Conservation (phyloP, 2,888 invertebrate genomes). For the Orchesellides sinensis region DNA sequence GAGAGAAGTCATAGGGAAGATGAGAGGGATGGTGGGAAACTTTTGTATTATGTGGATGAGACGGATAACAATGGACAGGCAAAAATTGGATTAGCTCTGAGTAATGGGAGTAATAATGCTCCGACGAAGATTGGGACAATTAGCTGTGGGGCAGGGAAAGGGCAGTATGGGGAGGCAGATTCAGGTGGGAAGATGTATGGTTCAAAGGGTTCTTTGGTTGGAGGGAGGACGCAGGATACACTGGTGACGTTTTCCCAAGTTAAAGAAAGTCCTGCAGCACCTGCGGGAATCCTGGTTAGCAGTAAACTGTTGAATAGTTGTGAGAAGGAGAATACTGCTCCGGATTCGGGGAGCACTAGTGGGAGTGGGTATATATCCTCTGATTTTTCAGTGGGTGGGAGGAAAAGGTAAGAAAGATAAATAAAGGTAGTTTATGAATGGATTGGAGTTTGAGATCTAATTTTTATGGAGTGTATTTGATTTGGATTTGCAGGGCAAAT, state of each 20-base stretch:
- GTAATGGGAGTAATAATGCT: constrained; percentile 39
- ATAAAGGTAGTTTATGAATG: not conserved
- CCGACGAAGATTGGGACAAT: not conserved
- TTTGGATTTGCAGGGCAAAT: constrained; percentile 24
- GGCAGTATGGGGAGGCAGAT: constrained; percentile 3
- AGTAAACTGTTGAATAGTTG: not conserved
- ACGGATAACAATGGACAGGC: not conserved
- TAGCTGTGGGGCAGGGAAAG: no score
- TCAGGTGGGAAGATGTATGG: constrained; percentile 46
- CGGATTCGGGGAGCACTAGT: no score
- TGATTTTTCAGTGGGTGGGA: constrained; percentile 13
- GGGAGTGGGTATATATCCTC: no score
- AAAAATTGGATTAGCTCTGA: constrained; percentile 21
- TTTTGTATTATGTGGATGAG: not conserved
- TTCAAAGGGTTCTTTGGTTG: constrained; percentile 38
- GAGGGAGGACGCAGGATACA: constrained; percentile 16
- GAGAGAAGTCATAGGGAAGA: constrained; percentile 21
- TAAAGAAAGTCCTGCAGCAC: constrained; percentile 12
- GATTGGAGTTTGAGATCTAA: not conserved
- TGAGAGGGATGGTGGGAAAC: not conserved
- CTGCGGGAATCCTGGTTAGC: not conserved
- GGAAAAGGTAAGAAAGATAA: constrained; percentile 24
- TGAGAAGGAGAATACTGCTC: constrained; percentile 47
- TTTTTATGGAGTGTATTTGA: not conserved
- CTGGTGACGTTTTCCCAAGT: constrained; percentile 2